These are phyloP conservation scores for Isaurus tuberculatus DNA, from an alignment of 92 coral and sea anemone genomes.

Conservation along the genomic window DNA sequence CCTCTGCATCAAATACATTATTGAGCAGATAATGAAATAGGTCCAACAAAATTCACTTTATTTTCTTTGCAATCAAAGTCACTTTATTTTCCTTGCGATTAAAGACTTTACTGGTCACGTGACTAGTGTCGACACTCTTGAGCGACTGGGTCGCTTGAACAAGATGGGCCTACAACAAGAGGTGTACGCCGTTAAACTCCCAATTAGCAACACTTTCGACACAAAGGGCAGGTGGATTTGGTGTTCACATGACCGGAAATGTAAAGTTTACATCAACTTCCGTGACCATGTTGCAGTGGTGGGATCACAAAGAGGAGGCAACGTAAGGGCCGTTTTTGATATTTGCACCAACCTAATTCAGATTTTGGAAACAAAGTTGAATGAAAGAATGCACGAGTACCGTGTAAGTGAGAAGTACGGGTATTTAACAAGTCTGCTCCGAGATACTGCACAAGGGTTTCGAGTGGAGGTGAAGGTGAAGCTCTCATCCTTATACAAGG, in stretches of 20 bases:
- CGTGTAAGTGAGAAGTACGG: constrained; percentile 20
- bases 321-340: constrained; percentile 11
- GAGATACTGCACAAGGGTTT: constrained; percentile 10
- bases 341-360: background rate
- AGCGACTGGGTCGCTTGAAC: background rate
- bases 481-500: background rate
- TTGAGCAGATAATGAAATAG: too few species aligned
- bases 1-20: too few species aligned
- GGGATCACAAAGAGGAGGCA: constrained; percentile 23
- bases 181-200: background rate
- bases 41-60: too few species aligned
- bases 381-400: background rate
- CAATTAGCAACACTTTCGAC: background rate
- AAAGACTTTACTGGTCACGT: constrained; percentile 6
- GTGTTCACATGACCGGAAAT: constrained; percentile 41
- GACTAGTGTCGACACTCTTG: background rate
- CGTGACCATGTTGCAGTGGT: constrained; percentile 32
- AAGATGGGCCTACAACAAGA: constrained; percentile 30
- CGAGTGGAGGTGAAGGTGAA: constrained; percentile 39
- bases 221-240: constrained; percentile 26
- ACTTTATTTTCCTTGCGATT: background rate
- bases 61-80: too few species aligned
- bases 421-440: constrained; percentile 18
- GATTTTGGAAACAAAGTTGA: constrained; percentile 21
- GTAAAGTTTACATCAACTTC: constrained; percentile 34